Percentiles rank a stretch among this genome's conserved stretches.
Evolutionary conservation across 1,140 invertebrate species (phyloP).

Genomic region (Hormaphis cornu): DNA sequence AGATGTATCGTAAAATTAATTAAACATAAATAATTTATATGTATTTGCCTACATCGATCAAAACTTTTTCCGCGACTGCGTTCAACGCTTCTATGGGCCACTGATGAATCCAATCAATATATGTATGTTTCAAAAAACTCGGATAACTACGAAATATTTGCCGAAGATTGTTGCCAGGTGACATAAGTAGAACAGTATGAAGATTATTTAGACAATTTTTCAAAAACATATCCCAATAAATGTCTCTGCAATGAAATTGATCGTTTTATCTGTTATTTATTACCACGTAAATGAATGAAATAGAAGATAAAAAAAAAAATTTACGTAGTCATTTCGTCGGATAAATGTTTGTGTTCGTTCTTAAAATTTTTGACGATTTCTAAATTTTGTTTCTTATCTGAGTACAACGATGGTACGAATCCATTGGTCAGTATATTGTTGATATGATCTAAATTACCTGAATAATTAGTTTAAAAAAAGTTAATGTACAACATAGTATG

Average conservation of each 20-base stretch:
- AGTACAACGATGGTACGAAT: constrained; percentile 8
- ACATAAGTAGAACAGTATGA: constrained; percentile 82
- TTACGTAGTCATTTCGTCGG: neutral
- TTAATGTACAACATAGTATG: no score
- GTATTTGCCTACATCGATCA: constrained; percentile 5
- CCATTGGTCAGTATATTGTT: neutral
- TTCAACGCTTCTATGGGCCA: constrained; percentile 85
- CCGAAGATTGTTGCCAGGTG: constrained; percentile 64
- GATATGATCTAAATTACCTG: neutral
- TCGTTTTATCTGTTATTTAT: no score
- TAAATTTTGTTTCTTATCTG: neutral
- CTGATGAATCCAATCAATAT: constrained; percentile 85
- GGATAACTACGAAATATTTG: constrained; percentile 80
- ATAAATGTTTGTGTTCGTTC: neutral
- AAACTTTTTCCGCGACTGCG: constrained; percentile 58
- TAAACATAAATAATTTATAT: no score
- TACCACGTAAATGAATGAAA: neutral
- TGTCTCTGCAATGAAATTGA: no score
- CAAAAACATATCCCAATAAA: constrained; percentile 73
- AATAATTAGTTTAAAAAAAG: neutral
- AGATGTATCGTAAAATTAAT: neutral
- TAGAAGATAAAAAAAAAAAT: neutral
- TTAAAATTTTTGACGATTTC: neutral
- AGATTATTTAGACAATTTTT: constrained; percentile 68
- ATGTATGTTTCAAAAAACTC: constrained; percentile 82